Conservation (phyloP, 2,797 vertebrate species). For the Diplodus sargus region DNA sequence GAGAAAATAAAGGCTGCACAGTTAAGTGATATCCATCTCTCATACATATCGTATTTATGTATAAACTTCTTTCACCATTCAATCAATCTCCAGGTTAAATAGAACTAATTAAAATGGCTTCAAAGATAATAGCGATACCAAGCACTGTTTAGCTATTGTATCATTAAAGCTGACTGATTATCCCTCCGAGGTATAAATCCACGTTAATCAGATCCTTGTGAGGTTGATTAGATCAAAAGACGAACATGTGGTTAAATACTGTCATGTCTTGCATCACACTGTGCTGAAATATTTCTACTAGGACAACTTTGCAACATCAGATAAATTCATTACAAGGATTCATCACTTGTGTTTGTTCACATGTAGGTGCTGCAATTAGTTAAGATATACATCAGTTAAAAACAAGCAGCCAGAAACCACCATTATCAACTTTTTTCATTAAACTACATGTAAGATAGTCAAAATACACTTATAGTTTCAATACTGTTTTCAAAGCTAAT, state of each 20-base stretch:
- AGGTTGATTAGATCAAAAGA: slow-evolving; percentile 29
- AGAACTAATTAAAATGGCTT: slow-evolving; percentile 1
- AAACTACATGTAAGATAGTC: not conserved
- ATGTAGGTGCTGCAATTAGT: not conserved
- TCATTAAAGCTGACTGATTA: slow-evolving; percentile 2
- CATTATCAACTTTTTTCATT: not conserved
- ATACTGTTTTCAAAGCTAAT: not conserved
- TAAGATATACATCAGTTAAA: not conserved
- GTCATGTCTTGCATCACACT: not conserved
- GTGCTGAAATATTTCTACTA: not conserved
- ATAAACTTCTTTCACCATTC: slow-evolving; percentile 1
- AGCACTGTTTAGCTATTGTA: not conserved
- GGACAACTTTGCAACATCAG: not conserved
- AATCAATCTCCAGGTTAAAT: slow-evolving; percentile 3
- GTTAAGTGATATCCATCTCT: not conserved
- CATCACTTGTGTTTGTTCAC: not conserved
- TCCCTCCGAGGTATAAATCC: not conserved
- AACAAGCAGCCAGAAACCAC: not conserved
- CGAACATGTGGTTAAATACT: not conserved
- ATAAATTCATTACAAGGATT: not conserved
- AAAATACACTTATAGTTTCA: not conserved
- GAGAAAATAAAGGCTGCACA: not conserved
- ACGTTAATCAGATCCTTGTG: not conserved
- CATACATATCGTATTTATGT: not conserved
- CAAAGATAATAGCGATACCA: slow-evolving; percentile 9